phyloP scores from a whole-genome alignment of 2,113 vertebrate species.

The Psittacula cyanocephala region DNA sequence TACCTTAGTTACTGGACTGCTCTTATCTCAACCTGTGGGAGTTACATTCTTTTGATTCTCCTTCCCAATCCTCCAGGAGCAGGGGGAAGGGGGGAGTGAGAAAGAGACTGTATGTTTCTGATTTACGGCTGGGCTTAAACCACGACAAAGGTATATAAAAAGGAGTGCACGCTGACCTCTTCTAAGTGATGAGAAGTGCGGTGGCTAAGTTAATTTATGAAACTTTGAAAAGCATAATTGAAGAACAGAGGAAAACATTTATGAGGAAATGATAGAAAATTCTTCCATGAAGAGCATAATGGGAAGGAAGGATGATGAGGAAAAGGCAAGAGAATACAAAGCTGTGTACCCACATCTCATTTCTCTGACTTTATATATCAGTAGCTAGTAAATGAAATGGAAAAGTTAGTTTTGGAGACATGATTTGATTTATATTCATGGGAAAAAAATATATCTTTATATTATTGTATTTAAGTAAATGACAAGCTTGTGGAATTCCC shows the following conservation, averaged over 20 bases:
- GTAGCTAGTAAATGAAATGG: background rate
- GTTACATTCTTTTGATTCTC: too few species aligned
- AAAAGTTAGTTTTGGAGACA: background rate
- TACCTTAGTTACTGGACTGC: too few species aligned
- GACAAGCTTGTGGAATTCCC: background rate
- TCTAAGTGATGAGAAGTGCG: background rate
- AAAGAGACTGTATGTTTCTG: too few species aligned
- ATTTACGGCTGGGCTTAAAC: too few species aligned
- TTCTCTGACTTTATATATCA: background rate
- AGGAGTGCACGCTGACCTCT: background rate
- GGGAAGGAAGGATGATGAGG: background rate
- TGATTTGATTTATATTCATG: background rate
- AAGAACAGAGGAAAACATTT: background rate
- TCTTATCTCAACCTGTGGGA: too few species aligned
- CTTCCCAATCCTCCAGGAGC: too few species aligned
- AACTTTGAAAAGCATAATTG: background rate
- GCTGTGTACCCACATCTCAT: background rate
- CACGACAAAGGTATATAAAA: background rate
- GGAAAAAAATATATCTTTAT: background rate
- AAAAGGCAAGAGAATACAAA: background rate
- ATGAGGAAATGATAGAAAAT: background rate
- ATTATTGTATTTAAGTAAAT: background rate
- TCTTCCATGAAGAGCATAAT: background rate
- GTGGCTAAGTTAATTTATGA: background rate
- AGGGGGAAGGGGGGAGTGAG: too few species aligned